Base-by-base conservation (phyloP, 2,797 vertebrate genomes). In the Micromesistius poutassou region DNA sequence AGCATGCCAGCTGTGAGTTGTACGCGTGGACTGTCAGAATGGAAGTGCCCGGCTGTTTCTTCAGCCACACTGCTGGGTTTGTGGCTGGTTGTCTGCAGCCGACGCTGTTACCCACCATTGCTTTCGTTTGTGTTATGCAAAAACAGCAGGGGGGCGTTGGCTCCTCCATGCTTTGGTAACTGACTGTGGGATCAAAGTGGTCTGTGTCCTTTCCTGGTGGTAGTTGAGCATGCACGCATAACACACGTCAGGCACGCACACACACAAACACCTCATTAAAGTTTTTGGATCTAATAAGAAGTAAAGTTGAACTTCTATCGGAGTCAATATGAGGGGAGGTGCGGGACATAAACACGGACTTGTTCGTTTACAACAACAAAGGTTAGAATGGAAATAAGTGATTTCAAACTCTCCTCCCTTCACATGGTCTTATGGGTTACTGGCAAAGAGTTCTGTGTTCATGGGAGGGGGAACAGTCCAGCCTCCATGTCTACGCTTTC, bases 381-480 rank as follows among this genome's bases (percentile, higher is more conserved):
- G 55, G 46, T 50, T 50, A 12, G 55, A 62, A 0, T n/a, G 7
- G 22, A 9, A 25, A 25, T 62, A 62, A 62, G 50, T 8, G 55
- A 62, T 62, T 62, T 62, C 55, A n/a, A 62, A 62, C 6, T 62
- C 22, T 25, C 19, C 16, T 62, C 22, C 55, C 55, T 7, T 62
- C 55, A 62, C 8, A 62, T 1, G 55, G 22, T 50, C 46, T 50
- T 4, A 50, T 22, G 12, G 46, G 46, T 50, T 19, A 42, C 40
- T 14, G 40, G 40, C 62, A 66, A 12, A 14, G 12, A 76, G 79
- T 77, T 22, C 30, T 76, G 66, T 42, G 33, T 40, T 25, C 38
- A 28, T n/a, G 31, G n/a, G 35, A 40, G 33, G 6, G 36, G 14
- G 46, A 19, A 50, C 16, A 22, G 16, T 55, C 5, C 55, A 8